phyloP scores from a whole-genome alignment of 2,797 vertebrate species.

The Chaenodraco wilsoni region DNA sequence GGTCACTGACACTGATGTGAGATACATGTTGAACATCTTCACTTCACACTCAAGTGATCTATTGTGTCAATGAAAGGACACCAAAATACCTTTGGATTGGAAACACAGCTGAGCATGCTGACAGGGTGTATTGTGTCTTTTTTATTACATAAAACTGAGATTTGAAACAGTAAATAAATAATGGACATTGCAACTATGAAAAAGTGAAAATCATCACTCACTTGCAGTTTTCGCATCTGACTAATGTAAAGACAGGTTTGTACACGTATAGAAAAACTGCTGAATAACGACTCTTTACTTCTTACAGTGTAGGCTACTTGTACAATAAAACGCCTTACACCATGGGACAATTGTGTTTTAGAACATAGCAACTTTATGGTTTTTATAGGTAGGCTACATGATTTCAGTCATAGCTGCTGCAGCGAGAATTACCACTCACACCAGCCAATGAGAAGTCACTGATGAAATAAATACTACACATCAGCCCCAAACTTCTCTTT shows the following conservation, averaged over 20 bases:
- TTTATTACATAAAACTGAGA: conserved; percentile 3
- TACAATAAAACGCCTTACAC: conserved; percentile 16
- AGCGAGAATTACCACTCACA: neutral
- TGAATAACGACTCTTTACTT: neutral
- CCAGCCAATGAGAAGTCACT: neutral
- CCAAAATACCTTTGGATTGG: conserved; percentile 1
- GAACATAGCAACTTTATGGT: neutral
- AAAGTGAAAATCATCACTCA: conserved; percentile 12
- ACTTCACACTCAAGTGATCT: conserved; percentile 26
- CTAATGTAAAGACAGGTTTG: neutral
- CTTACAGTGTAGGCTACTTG: neutral
- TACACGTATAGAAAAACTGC: neutral
- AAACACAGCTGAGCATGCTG: neutral
- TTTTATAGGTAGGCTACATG: neutral
- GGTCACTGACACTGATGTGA: neutral
- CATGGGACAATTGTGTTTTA: neutral
- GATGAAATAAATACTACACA: neutral
- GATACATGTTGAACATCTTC: conserved; percentile 44
- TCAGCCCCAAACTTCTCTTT: conserved; percentile 23
- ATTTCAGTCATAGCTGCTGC: conserved; percentile 27
- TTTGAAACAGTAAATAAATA: neutral
- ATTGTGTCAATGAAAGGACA: conserved; percentile 16
- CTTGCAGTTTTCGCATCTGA: neutral
- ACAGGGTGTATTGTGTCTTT: neutral
- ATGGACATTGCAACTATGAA: neutral